Evolutionary conservation across 2,797 vertebrate genomes (phyloP), one percentile per base, ranked within the genome.

Genomic region (Sebastes cheni): DNA sequence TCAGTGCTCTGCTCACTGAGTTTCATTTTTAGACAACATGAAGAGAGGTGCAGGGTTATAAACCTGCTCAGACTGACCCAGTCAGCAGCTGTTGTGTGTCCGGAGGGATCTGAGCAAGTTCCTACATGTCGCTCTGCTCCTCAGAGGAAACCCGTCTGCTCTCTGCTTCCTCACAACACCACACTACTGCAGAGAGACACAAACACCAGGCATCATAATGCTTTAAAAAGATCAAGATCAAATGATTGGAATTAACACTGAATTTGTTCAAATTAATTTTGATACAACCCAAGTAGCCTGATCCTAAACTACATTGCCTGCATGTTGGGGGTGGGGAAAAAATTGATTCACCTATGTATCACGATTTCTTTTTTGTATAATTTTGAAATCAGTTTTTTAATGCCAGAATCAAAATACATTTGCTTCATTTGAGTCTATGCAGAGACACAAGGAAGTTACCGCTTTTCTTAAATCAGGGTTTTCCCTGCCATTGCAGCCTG

Each of bases 71-170:
- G 30, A 68, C 34, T 10, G 42, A 54, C 8, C 0, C n/a, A 30
- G 78, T 73, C 75, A 67, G 72, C 65, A 54, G 50, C 50, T 54
- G 50, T 70, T 23, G 59, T 0, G 39, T 22, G 70, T 87, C 83
- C 75, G 20, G 4, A 46, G 87, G 86, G 87, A 85, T 58, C 55
- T 14, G 22, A 77, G 36, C 82, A 8, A 56, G 86, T 74, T 81
- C 52, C 3, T 4, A 84, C 89, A 64, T 59, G 85, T 70, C 32
- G 29, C 42, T 46, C 14, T 64, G 66, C 13, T 75, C 82, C 85
- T 23, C 52, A n/a, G 83, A 72, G 81, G 56, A 67, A 68, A 78
- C 52, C 10, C 4, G 25, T 65, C 79, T 76, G 46, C 62, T 74
- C 64, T 61, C 50, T 42, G 56, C 46, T 76, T 29, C 14, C 8